A percentile compares a stretch with the other conserved stretches of the same genome.
Conservation (phyloP, 1,140 invertebrate genomes). For the Sipha flava region DNA sequence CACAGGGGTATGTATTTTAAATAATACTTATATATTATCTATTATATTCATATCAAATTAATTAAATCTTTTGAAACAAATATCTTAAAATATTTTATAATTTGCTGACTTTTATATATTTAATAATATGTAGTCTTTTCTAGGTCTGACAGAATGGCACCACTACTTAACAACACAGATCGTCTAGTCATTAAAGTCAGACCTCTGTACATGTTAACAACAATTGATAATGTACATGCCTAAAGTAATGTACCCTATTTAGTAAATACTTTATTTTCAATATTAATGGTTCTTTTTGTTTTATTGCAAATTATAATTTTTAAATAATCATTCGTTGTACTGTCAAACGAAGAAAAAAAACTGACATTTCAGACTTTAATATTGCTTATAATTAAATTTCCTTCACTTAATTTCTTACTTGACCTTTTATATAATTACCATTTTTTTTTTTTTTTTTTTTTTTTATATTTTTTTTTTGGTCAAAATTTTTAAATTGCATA, state of each 20-base stretch:
- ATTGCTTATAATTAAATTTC: not conserved
- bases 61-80: too few relatives aligned
- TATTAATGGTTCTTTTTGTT: not conserved
- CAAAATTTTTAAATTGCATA: not conserved
- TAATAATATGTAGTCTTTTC: not conserved
- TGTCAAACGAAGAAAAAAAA: not conserved
- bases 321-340: not conserved
- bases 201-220: constrained; percentile 22
- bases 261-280: constrained; percentile 1
- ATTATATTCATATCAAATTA: too few relatives aligned
- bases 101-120: not conserved
- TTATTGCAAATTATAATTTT: not conserved
- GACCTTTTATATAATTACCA: not conserved
- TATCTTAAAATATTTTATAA: not conserved
- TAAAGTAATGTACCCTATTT: constrained; percentile 1
- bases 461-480: not conserved
- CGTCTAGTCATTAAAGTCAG: constrained; percentile 26
- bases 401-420: not conserved
- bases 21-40: not conserved
- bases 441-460: not conserved
- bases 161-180: constrained; percentile 23
- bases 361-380: constrained; percentile 4
- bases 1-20: not conserved
- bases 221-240: not conserved
- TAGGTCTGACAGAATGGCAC: constrained; percentile 17